A percentile compares a stretch with the other conserved stretches of the same genome.
These are phyloP conservation scores for Ptiloglossa arizonensis DNA, from an alignment of 1,140 invertebrate genomes.

Conservation along the genomic window DNA sequence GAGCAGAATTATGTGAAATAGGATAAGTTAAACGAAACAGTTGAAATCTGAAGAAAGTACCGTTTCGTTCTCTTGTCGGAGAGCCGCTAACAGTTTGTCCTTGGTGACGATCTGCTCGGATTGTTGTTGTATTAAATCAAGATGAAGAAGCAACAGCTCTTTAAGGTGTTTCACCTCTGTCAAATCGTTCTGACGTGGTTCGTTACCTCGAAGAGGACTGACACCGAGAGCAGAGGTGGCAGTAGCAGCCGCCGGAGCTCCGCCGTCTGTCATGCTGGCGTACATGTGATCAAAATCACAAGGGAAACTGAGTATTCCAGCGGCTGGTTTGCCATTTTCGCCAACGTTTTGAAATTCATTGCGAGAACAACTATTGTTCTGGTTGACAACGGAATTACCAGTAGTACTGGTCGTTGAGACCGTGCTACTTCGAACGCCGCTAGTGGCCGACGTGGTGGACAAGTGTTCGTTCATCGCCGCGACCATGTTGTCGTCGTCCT, in stretches of 20 bases:
- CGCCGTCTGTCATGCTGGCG: constrained; percentile 79
- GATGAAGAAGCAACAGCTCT: constrained; percentile 86
- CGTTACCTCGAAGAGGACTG: constrained; percentile 76
- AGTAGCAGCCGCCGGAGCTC: constrained; percentile 57
- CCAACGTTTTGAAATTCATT: constrained; percentile 59
- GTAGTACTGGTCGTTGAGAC: constrained; percentile 40
- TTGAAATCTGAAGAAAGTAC: constrained; percentile 72
- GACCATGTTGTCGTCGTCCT: constrained; percentile 76
- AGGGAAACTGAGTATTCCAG: constrained; percentile 77
- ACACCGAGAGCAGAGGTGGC: constrained; percentile 74
- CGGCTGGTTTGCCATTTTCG: constrained; percentile 67
- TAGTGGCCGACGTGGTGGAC: constrained; percentile 75
- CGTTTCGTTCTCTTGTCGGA: constrained; percentile 86
- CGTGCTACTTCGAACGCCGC: constrained; percentile 66
- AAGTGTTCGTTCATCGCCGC: constrained; percentile 81
- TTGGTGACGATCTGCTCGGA: constrained; percentile 87
- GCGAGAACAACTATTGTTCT: constrained; percentile 38
- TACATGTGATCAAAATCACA: constrained; percentile 84
- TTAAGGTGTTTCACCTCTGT: constrained; percentile 85
- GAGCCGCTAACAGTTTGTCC: constrained; percentile 84
- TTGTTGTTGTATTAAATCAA: constrained; percentile 89
- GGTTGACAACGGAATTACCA: constrained; percentile 31
- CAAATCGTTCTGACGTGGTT: constrained; percentile 80
- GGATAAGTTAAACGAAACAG: not conserved
- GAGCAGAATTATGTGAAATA: not conserved